These are phyloP conservation scores for Phocoena phocoena DNA, from an alignment of 2,113 vertebrate species.

Conservation along the genomic window DNA sequence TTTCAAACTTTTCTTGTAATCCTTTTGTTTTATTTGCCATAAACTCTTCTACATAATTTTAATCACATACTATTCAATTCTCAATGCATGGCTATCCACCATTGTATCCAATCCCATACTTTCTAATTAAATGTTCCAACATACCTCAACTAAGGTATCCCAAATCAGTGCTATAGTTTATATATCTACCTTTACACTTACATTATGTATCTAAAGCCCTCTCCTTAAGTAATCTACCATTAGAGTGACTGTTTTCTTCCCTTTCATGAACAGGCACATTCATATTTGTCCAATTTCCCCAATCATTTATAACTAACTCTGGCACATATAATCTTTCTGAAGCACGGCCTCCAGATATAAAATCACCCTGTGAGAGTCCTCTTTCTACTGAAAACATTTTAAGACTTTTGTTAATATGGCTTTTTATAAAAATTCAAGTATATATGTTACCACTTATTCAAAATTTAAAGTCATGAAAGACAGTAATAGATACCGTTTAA, in stretches of 20 bases:
- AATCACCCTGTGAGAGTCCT: neutral
- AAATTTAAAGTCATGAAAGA: slow-evolving; percentile 40
- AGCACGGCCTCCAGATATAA: slow-evolving; percentile 35
- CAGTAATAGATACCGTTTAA: neutral
- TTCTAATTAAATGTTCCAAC: neutral
- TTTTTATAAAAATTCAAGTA: slow-evolving; percentile 23
- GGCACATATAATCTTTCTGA: neutral
- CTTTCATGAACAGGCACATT: neutral
- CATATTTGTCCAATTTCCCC: neutral
- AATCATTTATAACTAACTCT: slow-evolving; percentile 40
- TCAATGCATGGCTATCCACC: neutral
- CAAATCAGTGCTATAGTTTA: neutral
- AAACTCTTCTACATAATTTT: slow-evolving; percentile 4
- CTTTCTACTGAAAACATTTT: slow-evolving; percentile 27
- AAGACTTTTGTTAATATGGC: neutral
- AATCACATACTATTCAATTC: neutral
- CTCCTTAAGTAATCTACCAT: neutral
- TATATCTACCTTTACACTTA: neutral
- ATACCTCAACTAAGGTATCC: neutral
- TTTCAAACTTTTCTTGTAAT: neutral
- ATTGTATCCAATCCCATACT: neutral
- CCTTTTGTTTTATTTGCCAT: neutral
- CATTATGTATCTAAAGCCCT: neutral
- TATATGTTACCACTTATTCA: neutral
- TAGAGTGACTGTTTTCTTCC: neutral